Evolutionary conservation across 1,140 invertebrate species (phyloP), one percentile per base, ranked within the genome.

Genomic region (Neodiprion virginianus): DNA sequence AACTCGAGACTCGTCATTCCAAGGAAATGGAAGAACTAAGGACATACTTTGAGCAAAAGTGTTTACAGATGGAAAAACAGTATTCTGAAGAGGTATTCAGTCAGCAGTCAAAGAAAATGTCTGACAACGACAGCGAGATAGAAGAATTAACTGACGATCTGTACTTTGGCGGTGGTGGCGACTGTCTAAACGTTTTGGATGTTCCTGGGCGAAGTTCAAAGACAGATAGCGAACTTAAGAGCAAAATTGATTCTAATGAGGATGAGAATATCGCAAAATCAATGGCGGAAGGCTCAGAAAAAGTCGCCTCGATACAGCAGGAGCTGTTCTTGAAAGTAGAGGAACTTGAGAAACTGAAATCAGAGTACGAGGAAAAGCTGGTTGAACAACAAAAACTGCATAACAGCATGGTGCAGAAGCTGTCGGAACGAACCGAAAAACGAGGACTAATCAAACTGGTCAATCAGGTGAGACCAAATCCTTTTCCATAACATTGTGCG

Each of bases 21-120:
- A 92, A 92, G 72, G 93, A 95, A 82, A 92, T 95, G 91, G 93
- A 95, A 81, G 93, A 95, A 77, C 79, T 95, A 23, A 89, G 94
- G 67, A 93, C 90, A 1, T 95, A 95, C 79, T 95, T 95, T 80
- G 94, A 95, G 76, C 89, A 93, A 81, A 94, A 94, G 82, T 95
- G 93, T 81, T 89, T 91, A 0, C 93, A 95, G 78, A 90, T 95
- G 85, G 93, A 94, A 83, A 93, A 94, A 80, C 92, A 94, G 89
- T 94, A 92, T 81, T 93, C 92, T 0, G 93, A 94, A 76, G 93
- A 93, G 77, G 84, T 94, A 48, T 92, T 92, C 75, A 93, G 92
- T 79, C 92, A 93, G 75, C 91, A 92, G n/a, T 93, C 91, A 2
- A 90, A 91, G 76, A 91, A 90, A 76, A 86, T 91, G 82, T 91